Percentiles rank a stretch among this genome's conserved stretches.
phyloP scores from a whole-genome alignment of 2,888 invertebrate species.

The Scrobipalpa atriplicella region DNA sequence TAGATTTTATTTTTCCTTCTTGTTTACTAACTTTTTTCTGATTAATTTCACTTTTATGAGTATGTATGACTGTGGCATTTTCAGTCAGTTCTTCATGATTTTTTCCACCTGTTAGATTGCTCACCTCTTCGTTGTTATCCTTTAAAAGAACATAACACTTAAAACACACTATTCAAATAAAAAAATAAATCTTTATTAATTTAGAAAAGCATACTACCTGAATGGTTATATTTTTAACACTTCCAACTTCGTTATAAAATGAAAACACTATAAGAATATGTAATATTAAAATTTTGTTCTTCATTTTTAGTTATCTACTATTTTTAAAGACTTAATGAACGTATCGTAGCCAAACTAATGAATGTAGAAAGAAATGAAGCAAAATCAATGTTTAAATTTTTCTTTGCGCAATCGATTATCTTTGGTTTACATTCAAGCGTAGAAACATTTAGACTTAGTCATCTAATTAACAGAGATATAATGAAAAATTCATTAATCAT shows the following conservation, averaged over 20 bases:
- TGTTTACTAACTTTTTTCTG: not conserved
- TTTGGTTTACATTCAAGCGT: not conserved
- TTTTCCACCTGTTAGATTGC: not conserved
- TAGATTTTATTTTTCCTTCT: too few species aligned
- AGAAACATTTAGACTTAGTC: not conserved
- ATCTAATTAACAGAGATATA: not conserved
- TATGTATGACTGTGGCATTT: not conserved
- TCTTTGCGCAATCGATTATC: conserved; percentile 8
- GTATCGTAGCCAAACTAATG: not conserved
- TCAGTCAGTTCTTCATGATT: not conserved
- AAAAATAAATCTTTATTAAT: not conserved
- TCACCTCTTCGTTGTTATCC: not conserved
- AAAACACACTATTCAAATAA: not conserved
- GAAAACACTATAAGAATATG: not conserved
- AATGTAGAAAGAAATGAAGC: not conserved
- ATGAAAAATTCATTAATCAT: too few species aligned
- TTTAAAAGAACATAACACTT: not conserved
- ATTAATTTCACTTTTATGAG: not conserved
- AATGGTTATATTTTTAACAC: not conserved
- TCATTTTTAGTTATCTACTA: conserved; percentile 3
- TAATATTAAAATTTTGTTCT: not conserved
- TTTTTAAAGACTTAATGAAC: not conserved
- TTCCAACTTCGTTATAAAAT: not conserved
- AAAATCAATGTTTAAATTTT: conserved; percentile 15
- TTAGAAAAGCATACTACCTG: too few species aligned